Percentiles rank a stretch among this genome's conserved stretches.
Evolutionary conservation across 2,113 vertebrate genomes (phyloP).

Genomic region (Balaeniceps rex): DNA sequence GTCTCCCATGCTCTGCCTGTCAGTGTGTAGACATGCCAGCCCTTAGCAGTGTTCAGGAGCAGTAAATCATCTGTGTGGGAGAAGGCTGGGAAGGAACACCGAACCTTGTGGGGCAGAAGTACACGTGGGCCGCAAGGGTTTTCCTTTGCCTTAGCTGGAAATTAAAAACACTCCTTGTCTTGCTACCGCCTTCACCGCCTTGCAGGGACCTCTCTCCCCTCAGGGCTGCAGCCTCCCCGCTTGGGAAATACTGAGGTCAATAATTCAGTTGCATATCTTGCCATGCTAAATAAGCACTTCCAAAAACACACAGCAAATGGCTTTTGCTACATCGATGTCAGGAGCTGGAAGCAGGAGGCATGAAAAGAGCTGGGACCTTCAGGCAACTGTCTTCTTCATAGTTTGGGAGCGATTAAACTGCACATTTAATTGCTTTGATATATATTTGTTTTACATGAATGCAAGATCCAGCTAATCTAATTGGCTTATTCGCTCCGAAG

Average conservation of each 20-base stretch:
- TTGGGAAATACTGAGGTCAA: neutral
- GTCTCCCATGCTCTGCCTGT: neutral
- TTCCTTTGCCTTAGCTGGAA: neutral
- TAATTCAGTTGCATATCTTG: neutral
- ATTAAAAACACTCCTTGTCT: neutral
- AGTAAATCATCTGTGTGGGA: conserved; percentile 1
- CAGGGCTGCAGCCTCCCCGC: neutral
- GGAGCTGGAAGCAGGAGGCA: neutral
- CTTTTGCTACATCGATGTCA: neutral
- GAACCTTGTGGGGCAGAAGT: neutral
- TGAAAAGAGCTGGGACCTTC: neutral
- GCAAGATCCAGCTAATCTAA: conserved; percentile 28
- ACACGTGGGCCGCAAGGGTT: neutral
- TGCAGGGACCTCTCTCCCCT: neutral
- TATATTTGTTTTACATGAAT: conserved; percentile 57
- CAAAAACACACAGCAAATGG: neutral
- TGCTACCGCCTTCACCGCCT: neutral
- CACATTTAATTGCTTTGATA: conserved; percentile 44
- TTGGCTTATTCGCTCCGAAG: neutral
- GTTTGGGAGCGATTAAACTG: neutral
- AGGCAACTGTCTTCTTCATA: neutral
- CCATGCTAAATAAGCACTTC: neutral
- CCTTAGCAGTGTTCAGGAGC: neutral
- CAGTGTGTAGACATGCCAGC: neutral
- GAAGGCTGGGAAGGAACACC: neutral